phyloP scores from a whole-genome alignment of 1,140 invertebrate genomes.

The Sycophila sp. region DNA sequence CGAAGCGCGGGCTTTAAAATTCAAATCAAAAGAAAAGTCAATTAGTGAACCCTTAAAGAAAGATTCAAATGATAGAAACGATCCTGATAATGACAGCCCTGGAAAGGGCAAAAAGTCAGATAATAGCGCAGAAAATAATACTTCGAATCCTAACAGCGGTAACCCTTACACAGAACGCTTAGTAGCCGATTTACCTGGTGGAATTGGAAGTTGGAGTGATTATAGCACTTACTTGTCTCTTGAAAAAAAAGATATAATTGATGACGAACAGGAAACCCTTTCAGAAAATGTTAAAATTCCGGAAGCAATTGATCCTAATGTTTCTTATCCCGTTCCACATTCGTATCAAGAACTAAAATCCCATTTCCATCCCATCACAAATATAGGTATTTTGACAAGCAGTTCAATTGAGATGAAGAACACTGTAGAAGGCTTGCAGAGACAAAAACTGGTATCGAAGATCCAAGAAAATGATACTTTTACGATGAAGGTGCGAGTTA shows the following conservation, averaged over 20 bases:
- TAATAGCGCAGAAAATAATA: neutral
- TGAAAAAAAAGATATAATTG: slow-evolving; percentile 41
- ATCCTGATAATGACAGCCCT: slow-evolving; percentile 69
- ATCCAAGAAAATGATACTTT: slow-evolving; percentile 48
- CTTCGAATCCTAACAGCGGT: neutral
- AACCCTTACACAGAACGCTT: slow-evolving; percentile 70
- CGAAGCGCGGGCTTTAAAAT: slow-evolving; percentile 59
- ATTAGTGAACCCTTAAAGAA: neutral
- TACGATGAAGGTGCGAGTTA: slow-evolving; percentile 61
- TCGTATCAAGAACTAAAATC: slow-evolving; percentile 30
- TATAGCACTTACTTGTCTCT: slow-evolving; percentile 80
- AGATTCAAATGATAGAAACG: slow-evolving; percentile 66
- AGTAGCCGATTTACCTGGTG: slow-evolving; percentile 78
- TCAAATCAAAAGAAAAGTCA: slow-evolving; percentile 31
- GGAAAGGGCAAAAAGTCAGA: slow-evolving; percentile 52
- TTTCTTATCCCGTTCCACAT: slow-evolving; percentile 40
- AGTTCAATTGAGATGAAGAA: slow-evolving; percentile 48
- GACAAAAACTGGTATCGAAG: slow-evolving; percentile 46
- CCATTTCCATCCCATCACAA: slow-evolving; percentile 45
- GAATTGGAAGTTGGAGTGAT: slow-evolving; percentile 84
- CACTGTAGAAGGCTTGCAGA: slow-evolving; percentile 49
- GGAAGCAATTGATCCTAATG: slow-evolving; percentile 33
- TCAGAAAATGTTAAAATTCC: slow-evolving; percentile 19
- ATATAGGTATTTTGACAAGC: slow-evolving; percentile 60
- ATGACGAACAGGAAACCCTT: slow-evolving; percentile 42